These are phyloP conservation scores for Xylocampa areola DNA, from an alignment of 2,888 invertebrate species.

Conservation along the genomic window DNA sequence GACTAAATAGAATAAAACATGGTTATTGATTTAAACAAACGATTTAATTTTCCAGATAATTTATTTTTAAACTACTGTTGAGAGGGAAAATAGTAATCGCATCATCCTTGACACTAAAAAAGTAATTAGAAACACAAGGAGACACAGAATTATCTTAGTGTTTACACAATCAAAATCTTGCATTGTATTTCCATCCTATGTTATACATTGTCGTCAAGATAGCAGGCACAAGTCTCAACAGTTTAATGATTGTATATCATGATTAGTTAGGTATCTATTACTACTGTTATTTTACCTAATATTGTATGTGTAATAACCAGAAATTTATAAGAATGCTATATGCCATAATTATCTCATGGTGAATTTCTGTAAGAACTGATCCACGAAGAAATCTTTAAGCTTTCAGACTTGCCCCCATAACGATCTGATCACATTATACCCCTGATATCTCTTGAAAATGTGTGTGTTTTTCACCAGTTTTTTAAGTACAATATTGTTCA, in stretches of 20 bases:
- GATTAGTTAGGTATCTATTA: not conserved
- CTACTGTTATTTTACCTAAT: slow-evolving; percentile 14
- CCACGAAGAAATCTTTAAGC: slow-evolving; percentile 8
- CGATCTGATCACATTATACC: slow-evolving; percentile 16
- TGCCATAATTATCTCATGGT: too few species aligned
- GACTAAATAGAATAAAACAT: slow-evolving; percentile 56
- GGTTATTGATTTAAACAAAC: slow-evolving; percentile 75
- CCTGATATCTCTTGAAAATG: slow-evolving; percentile 31
- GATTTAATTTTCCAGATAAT: slow-evolving; percentile 73
- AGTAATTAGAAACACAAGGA: slow-evolving; percentile 25
- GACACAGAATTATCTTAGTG: slow-evolving; percentile 49
- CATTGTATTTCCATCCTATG: slow-evolving; percentile 57
- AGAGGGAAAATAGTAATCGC: slow-evolving; percentile 46
- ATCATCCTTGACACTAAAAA: slow-evolving; percentile 22
- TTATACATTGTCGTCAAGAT: slow-evolving; percentile 26
- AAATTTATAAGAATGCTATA: too few species aligned
- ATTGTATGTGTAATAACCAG: not conserved
- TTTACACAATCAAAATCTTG: slow-evolving; percentile 58
- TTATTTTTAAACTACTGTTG: slow-evolving; percentile 71
- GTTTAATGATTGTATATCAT: slow-evolving; percentile 4
- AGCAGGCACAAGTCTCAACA: slow-evolving; percentile 11
- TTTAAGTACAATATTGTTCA: slow-evolving; percentile 29
- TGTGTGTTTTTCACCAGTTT: slow-evolving; percentile 31
- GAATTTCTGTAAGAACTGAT: not conserved
- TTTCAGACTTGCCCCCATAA: slow-evolving; percentile 7